Conservation (phyloP, 2,888 invertebrate species). For the Diaperis boleti region DNA sequence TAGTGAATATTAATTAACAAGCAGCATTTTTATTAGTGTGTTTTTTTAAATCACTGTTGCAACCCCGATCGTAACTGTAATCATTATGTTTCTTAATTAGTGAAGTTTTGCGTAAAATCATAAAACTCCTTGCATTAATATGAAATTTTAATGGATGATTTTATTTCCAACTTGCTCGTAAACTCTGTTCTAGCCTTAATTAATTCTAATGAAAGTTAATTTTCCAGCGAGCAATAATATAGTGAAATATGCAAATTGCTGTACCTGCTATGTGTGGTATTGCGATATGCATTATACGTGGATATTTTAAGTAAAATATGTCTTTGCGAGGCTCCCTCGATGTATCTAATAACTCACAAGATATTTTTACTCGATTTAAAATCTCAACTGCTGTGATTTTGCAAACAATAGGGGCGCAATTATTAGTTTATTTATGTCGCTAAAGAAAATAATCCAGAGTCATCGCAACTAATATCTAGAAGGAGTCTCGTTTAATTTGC, state of each 20-base stretch:
- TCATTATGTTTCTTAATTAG: slow-evolving; percentile 2
- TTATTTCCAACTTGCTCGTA: slow-evolving; percentile 33
- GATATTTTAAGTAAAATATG: slow-evolving; percentile 40
- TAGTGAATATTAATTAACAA: no score
- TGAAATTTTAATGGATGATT: slow-evolving; percentile 33
- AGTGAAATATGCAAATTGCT: slow-evolving; percentile 38
- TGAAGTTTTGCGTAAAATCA: slow-evolving; percentile 21
- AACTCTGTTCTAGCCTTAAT: slow-evolving; percentile 29
- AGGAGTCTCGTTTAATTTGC: slow-evolving; percentile 32
- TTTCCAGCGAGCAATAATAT: slow-evolving; percentile 37
- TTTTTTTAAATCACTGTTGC: no score
- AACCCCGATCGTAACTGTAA: no score
- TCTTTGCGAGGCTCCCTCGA: slow-evolving; percentile 17
- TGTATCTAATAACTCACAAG: slow-evolving; percentile 26
- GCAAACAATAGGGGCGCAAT: no score
- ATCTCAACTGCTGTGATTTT: no score
- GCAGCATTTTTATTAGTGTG: no score
- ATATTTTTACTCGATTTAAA: slow-evolving; percentile 22
- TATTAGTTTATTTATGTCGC: neutral
- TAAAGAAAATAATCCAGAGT: neutral
- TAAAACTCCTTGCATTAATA: slow-evolving; percentile 24
- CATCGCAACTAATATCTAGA: slow-evolving; percentile 6
- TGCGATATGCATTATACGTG: slow-evolving; percentile 32
- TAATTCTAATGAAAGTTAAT: slow-evolving; percentile 40
- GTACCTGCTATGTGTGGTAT: slow-evolving; percentile 38